Evolutionary conservation across 2,797 vertebrate genomes (phyloP).

Genomic region (Rousettus madagascariensis): DNA sequence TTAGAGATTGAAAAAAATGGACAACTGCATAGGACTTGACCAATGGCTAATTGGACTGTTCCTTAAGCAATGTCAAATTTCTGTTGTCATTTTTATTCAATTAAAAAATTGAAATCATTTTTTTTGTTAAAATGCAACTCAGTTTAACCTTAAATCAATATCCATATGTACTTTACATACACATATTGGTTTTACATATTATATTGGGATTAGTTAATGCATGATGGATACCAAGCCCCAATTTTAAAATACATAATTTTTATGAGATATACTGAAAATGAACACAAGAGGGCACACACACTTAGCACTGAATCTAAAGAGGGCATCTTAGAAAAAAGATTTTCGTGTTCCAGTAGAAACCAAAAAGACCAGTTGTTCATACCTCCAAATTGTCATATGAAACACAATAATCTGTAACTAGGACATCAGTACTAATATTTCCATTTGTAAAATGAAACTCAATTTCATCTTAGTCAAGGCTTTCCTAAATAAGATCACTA

Average conservation of each 20-base stretch:
- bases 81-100: not conserved
- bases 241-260: not conserved
- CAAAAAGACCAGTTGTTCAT: not conserved
- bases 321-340: not conserved
- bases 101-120: not conserved
- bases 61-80: not conserved
- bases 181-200: not conserved
- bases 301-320: slow-evolving; percentile 6
- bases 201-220: not conserved
- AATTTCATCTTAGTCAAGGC: not conserved
- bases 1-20: not conserved
- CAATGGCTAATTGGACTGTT: not conserved
- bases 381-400: not conserved
- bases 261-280: not conserved
- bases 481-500: not conserved
- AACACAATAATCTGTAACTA: not conserved
- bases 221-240: not conserved
- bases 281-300: slow-evolving; percentile 64
- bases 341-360: not conserved
- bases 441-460: not conserved
- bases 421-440: not conserved
- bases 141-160: not conserved
- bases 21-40: not conserved
- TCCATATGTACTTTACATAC: not conserved
- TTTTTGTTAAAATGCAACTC: not conserved